phyloP scores from a whole-genome alignment of 2,797 vertebrate species.

The Spinus olivaceus region DNA sequence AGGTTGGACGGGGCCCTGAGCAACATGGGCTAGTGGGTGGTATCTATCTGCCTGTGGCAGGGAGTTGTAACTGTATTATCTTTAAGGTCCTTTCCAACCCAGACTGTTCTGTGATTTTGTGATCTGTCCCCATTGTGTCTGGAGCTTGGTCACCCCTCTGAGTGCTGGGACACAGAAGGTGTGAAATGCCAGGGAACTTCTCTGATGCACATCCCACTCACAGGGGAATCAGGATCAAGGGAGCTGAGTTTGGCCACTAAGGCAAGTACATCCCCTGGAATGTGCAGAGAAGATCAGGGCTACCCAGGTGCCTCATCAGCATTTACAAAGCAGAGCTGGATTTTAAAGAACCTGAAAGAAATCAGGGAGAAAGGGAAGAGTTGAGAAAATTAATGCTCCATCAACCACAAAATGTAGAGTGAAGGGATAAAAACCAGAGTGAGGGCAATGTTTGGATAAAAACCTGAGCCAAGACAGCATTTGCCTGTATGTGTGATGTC shows the following conservation, averaged over 20 bases:
- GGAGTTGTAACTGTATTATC: not conserved
- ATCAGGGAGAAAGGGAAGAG: not conserved
- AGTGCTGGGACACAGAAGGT: not conserved
- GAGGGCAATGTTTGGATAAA: not conserved
- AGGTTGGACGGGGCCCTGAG: not conserved
- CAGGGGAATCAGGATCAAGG: not conserved
- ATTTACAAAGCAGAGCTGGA: not conserved
- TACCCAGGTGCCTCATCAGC: not conserved
- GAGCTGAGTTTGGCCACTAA: not conserved
- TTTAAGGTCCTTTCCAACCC: not conserved
- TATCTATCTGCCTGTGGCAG: rapidly evolving
- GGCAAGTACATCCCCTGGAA: rapidly evolving
- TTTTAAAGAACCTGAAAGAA: not conserved
- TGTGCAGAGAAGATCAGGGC: not conserved
- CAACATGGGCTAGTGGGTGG: not conserved
- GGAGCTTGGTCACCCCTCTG: not conserved
- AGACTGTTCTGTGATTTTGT: not conserved
- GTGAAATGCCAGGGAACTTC: not conserved
- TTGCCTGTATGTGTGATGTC: rapidly evolving
- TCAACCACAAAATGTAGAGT: not conserved
- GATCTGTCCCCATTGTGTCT: not conserved
- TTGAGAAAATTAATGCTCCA: not conserved
- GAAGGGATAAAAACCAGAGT: not conserved
- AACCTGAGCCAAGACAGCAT: not conserved
- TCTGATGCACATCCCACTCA: not conserved